phyloP scores from a whole-genome alignment of 2,113 vertebrate genomes.

The Sinocyclocheilus anshuiensis region DNA sequence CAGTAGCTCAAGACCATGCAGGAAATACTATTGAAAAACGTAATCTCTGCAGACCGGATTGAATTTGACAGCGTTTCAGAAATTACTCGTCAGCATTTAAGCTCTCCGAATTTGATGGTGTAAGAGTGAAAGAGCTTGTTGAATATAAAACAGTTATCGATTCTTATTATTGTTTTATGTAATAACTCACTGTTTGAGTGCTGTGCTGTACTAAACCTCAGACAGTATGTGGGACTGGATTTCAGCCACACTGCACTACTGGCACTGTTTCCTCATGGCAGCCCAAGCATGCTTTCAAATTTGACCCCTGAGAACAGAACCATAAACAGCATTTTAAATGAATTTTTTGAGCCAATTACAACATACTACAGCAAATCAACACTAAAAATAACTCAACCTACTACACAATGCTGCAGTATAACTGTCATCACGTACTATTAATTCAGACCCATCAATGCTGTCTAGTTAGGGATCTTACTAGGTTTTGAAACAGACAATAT shows the following conservation, averaged over 20 bases:
- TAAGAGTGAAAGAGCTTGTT: neutral
- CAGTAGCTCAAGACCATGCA: neutral
- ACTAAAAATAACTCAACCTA: neutral
- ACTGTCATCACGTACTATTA: neutral
- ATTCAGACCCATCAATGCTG: neutral
- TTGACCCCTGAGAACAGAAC: slow-evolving; percentile 29
- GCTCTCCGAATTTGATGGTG: neutral
- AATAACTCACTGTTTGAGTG: slow-evolving; percentile 15
- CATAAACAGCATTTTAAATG: neutral
- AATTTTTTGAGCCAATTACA: neutral
- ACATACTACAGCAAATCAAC: neutral
- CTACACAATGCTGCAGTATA: neutral
- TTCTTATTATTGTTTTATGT: slow-evolving; percentile 9
- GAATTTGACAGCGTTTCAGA: slow-evolving; percentile 21
- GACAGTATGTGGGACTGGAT: slow-evolving; percentile 70
- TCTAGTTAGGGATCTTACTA: neutral
- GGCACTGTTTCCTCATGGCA: slow-evolving; percentile 66
- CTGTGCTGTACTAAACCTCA: slow-evolving; percentile 61
- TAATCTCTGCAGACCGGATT: slow-evolving; percentile 22
- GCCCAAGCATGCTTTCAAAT: slow-evolving; percentile 23
- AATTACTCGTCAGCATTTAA: slow-evolving; percentile 21
- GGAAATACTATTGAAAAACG: neutral
- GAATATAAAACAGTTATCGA: slow-evolving; percentile 5
- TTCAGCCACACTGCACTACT: slow-evolving; percentile 70
- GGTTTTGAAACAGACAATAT: neutral